phyloP scores from a whole-genome alignment of 2,113 vertebrate genomes.

The Atlantisia rogersi region DNA sequence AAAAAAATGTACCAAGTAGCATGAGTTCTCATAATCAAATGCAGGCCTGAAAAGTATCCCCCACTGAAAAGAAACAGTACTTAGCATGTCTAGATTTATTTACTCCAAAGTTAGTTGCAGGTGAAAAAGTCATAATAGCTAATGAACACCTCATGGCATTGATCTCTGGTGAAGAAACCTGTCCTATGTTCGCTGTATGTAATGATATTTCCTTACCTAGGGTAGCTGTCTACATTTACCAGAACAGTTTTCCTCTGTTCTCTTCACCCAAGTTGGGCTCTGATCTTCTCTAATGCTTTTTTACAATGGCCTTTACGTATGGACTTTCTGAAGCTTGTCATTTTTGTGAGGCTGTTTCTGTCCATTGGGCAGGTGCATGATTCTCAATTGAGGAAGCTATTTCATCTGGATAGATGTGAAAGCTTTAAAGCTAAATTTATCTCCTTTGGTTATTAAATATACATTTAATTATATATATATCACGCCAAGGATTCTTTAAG shows the following conservation, averaged over 20 bases:
- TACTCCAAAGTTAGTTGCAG: background rate
- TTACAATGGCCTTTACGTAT: background rate
- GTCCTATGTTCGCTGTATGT: background rate
- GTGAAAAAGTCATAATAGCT: background rate
- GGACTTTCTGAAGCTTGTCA: background rate
- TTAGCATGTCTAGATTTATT: background rate
- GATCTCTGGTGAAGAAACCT: background rate
- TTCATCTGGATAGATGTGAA: background rate
- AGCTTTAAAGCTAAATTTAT: background rate
- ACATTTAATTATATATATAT: background rate
- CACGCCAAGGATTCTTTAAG: background rate
- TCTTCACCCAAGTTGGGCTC: background rate
- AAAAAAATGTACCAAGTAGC: background rate
- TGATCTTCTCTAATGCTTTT: background rate
- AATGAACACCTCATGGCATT: background rate
- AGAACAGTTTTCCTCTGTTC: background rate
- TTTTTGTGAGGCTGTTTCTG: background rate
- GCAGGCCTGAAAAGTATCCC: background rate
- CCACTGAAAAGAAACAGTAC: background rate
- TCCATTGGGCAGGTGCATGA: background rate
- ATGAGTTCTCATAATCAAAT: background rate
- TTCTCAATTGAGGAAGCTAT: background rate
- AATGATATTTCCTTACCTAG: background rate
- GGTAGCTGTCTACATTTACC: background rate
- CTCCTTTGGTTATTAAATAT: conserved; percentile 5